phyloP scores from a whole-genome alignment of 2,888 invertebrate genomes.

The Neoaliturus tenellus region DNA sequence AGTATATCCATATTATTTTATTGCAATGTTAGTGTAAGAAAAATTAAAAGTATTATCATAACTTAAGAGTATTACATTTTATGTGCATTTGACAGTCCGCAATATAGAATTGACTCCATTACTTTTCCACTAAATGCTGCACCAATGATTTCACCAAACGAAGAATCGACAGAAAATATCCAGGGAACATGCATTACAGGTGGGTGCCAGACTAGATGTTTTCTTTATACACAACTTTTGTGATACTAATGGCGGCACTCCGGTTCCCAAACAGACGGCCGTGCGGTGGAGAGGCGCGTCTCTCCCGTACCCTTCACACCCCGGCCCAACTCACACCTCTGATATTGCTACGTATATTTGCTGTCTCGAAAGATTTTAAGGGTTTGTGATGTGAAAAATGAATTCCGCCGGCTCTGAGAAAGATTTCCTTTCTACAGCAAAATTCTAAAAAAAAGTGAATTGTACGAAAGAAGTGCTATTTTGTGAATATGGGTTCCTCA shows the following conservation, averaged over 20 bases:
- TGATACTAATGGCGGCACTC: constrained; percentile 8
- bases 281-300: not conserved
- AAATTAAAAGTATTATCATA: no score
- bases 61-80: no score
- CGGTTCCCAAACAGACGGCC: not conserved
- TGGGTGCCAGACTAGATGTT: not conserved
- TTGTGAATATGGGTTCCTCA: no score
- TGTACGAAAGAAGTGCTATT: no score
- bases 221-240: not conserved
- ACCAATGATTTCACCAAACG: no score
- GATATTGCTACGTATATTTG: constrained; percentile 46
- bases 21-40: no score
- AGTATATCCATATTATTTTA: no score
- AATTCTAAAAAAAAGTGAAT: not conserved
- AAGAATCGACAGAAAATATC: no score
- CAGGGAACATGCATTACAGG: no score
- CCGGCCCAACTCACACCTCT: not conserved
- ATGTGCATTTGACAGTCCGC: no score
- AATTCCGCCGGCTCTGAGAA: not conserved
- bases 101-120: no score
- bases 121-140: no score
- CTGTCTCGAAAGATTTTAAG: constrained; percentile 46
- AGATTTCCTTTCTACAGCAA: not conserved
- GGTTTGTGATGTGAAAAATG: constrained; percentile 47
- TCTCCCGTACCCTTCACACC: not conserved